These are phyloP conservation scores for Agapostemon virescens DNA, from an alignment of 2,888 invertebrate genomes.

Conservation along the genomic window DNA sequence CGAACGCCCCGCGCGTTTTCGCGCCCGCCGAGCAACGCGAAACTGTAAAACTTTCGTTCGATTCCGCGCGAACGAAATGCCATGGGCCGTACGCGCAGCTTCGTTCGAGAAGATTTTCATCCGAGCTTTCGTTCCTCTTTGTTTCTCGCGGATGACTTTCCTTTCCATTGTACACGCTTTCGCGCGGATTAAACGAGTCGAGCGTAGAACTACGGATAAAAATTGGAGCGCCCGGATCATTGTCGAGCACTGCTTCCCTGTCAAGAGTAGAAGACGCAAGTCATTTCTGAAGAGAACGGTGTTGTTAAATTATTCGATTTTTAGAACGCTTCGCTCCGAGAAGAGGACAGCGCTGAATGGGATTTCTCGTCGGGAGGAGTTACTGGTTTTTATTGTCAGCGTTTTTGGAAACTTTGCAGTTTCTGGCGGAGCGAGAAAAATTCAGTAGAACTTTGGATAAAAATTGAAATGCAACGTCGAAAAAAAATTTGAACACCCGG, in stretches of 20 bases:
- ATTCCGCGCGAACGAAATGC: not conserved
- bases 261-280: not conserved
- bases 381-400: too few relatives aligned
- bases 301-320: not conserved
- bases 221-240: not conserved
- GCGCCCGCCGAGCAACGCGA: not conserved
- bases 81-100: not conserved
- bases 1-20: not conserved
- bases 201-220: not conserved
- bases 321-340: not conserved
- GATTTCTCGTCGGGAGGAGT: too few relatives aligned
- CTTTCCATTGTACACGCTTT: constrained; percentile 7
- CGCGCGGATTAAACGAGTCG: constrained; percentile 11
- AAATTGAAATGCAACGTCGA: too few relatives aligned
- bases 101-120: constrained; percentile 7
- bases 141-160: constrained; percentile 8
- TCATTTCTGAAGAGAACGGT: not conserved
- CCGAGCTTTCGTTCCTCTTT: constrained; percentile 4
- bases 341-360: too few relatives aligned
- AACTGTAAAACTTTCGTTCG: not conserved
- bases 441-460: not conserved
- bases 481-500: not conserved
- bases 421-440: too few relatives aligned
- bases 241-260: not conserved
- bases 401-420: too few relatives aligned